A percentile compares a stretch with the other conserved stretches of the same genome.
Evolutionary conservation across 2,797 vertebrate species (phyloP).

Genomic region (Triplophysa bombifrons): DNA sequence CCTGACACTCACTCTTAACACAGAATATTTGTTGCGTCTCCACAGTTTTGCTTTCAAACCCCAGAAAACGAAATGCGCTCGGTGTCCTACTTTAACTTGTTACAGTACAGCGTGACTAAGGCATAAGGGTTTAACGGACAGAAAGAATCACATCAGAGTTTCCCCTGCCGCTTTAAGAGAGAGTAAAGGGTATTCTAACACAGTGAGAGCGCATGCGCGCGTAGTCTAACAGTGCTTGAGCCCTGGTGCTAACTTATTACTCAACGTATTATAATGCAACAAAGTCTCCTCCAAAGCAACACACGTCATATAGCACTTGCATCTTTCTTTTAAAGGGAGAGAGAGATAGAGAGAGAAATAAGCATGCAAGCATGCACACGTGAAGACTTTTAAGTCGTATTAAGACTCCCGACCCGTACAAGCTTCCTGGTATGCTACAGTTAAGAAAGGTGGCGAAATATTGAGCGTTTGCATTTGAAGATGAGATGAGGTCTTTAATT

Average conservation of each 20-base stretch:
- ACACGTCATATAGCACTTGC: conserved; percentile 37
- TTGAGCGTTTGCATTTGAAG: conserved; percentile 17
- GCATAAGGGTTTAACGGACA: conserved; percentile 36
- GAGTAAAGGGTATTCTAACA: conserved; percentile 26
- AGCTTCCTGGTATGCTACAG: conserved; percentile 3
- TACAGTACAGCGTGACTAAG: conserved; percentile 43
- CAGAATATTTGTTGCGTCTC: background rate
- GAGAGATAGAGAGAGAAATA: background rate
- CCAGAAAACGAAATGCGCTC: background rate
- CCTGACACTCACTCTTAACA: background rate
- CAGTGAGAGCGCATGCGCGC: background rate
- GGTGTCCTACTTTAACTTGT: conserved; percentile 4
- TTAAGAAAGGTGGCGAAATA: conserved; percentile 1
- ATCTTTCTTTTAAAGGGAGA: background rate
- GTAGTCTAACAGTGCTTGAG: conserved; percentile 46
- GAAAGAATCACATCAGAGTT: background rate
- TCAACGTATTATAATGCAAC: conserved; percentile 2
- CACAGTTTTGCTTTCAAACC: conserved; percentile 6
- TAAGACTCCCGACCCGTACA: conserved; percentile 1
- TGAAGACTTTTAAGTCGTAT: too few species aligned
- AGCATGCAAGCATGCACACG: conserved; percentile 1
- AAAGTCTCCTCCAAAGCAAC: conserved; percentile 14
- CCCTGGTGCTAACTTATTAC: conserved; percentile 31
- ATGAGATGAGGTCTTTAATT: conserved; percentile 18
- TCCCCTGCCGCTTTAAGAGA: conserved; percentile 9